Conservation (phyloP, 1,140 invertebrate genomes). For the Ooceraea biroi region DNA sequence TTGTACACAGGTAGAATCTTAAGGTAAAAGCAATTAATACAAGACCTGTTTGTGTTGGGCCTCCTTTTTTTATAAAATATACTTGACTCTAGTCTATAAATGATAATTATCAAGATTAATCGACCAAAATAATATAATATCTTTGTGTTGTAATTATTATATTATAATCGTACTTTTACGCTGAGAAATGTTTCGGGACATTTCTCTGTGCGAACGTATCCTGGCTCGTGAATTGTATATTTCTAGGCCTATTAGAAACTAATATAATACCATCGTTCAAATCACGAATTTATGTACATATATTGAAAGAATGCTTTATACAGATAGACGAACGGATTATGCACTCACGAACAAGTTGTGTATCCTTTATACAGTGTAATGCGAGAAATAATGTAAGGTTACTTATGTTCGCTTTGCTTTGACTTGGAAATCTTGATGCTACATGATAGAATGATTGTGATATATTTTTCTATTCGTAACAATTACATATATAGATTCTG, state of each 20-base stretch:
- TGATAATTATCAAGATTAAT: slow-evolving; percentile 50
- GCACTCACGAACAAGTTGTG: slow-evolving; percentile 9
- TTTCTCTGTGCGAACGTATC: slow-evolving; percentile 40
- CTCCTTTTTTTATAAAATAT: slow-evolving; percentile 63
- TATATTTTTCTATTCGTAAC: slow-evolving; percentile 48
- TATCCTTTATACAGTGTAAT: slow-evolving; percentile 22
- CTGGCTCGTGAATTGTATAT: slow-evolving; percentile 43
- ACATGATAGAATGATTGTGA: slow-evolving; percentile 56
- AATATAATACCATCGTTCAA: slow-evolving; percentile 22
- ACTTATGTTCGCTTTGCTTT: slow-evolving; percentile 34
- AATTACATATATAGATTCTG: slow-evolving; percentile 63
- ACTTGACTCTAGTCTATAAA: slow-evolving; percentile 74
- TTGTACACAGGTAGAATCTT: slow-evolving; percentile 56
- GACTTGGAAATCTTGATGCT: slow-evolving; percentile 46
- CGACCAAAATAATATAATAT: slow-evolving; percentile 55
- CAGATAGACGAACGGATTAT: too few relatives aligned
- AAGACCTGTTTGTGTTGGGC: slow-evolving; percentile 62
- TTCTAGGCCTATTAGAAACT: slow-evolving; percentile 32
- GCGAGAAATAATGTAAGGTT: slow-evolving; percentile 24
- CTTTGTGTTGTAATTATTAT: slow-evolving; percentile 57
- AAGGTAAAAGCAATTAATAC: slow-evolving; percentile 72
- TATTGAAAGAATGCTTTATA: slow-evolving; percentile 10
- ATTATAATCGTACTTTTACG: slow-evolving; percentile 39
- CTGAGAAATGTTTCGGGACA: neutral
- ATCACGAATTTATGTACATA: neutral